Evolutionary conservation across 2,888 invertebrate genomes (phyloP), one percentile per base, ranked within the genome.

Genomic region (Diarsia brunnea): DNA sequence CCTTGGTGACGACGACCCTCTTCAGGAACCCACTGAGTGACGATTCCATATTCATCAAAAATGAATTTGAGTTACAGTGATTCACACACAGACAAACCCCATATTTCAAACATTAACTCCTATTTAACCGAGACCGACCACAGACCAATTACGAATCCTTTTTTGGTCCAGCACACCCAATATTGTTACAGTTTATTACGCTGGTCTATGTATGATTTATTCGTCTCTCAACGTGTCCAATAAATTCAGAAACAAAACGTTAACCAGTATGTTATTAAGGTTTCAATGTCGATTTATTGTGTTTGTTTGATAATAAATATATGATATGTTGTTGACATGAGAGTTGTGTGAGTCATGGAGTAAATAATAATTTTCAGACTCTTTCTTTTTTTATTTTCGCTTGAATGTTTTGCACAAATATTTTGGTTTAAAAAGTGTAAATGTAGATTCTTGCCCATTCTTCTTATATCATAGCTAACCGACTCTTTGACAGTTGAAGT

Each of bases 241-340:
- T 90, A 89, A 87, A 90, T 87, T 86, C 69, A 61, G 75, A 83
- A 89, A 88, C 81, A 85, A 88, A 90, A 87, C 79, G 72, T 84
- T 82, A 83, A 83, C 77, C 72, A 81, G 84, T 88, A 70, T 92
- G 86, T 91, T 91, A 93, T 93, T 92, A 92, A 91, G 86, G 88
- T 89, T 92, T 91, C 92, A 90, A 89, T 89, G 74, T 83, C 55
- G 91, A 94, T 94, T 94, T 93, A 94, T 94, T 85, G 89, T 91
- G 77, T 93, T 92, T 92, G 92, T 91, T 91, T 89, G 86, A 89
- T 91, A 89, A 92, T 92, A 93, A 93, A 90, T 90, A 90, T 91
- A 91, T 90, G 84, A 84, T 84, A 82, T 82, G 90, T 90, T 91
- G 90, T 90, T 91, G 90, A 87, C 87, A 88, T 89, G 84, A 73